phyloP scores from a whole-genome alignment of 1,140 invertebrate genomes.

The Agraylea sexmaculata region DNA sequence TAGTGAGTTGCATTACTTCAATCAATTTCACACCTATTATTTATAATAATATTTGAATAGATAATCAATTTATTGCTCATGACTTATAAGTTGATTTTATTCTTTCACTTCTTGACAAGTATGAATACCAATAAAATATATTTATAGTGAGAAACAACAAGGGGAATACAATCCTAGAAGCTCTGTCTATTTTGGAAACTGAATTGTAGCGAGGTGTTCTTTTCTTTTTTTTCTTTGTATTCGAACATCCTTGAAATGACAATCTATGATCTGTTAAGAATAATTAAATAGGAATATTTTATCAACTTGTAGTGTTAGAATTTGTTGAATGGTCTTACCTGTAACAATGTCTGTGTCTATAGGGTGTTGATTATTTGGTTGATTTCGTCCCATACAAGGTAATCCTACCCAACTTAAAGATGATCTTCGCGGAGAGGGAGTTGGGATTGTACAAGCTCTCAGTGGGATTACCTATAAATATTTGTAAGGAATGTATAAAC shows the following conservation, averaged over 20 bases:
- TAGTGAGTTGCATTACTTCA: constrained; percentile 2
- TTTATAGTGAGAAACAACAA: constrained; percentile 65
- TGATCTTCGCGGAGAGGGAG: constrained; percentile 9
- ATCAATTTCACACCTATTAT: neutral
- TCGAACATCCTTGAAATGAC: constrained; percentile 28
- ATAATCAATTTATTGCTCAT: neutral
- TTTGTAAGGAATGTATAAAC: neutral
- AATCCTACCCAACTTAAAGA: constrained; percentile 16
- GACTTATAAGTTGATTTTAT: constrained; percentile 19
- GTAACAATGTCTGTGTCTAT: constrained; percentile 18
- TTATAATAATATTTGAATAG: neutral
- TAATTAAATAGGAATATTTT: constrained; percentile 12
- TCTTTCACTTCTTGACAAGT: constrained; percentile 52
- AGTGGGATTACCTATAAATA: constrained; percentile 16
- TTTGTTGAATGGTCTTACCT: constrained; percentile 16
- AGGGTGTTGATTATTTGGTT: constrained; percentile 21
- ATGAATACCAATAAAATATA: constrained; percentile 68
- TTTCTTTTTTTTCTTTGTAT: constrained; percentile 37
- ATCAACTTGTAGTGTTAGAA: constrained; percentile 17
- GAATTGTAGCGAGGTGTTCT: constrained; percentile 57
- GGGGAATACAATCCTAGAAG: constrained; percentile 63
- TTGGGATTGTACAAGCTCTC: constrained; percentile 14
- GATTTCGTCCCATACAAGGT: constrained; percentile 18
- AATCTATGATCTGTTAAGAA: constrained; percentile 23
- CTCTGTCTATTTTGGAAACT: constrained; percentile 67